Evolutionary conservation across 2,113 vertebrate genomes (phyloP).

Genomic region (Tinamus guttatus): DNA sequence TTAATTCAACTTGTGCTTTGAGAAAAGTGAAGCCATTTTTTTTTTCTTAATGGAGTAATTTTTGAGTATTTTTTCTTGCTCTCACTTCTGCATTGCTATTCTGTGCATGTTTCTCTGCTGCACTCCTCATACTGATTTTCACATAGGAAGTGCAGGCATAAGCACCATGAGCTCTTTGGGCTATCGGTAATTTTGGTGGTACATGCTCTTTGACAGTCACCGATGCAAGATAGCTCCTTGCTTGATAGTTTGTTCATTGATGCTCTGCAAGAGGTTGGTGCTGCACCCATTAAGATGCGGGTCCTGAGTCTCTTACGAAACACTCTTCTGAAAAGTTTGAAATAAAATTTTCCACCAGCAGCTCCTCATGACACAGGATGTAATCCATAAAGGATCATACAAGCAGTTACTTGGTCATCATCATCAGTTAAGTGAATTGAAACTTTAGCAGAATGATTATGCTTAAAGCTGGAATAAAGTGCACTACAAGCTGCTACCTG

Average conservation of each 20-base stretch:
- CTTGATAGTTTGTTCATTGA: background rate
- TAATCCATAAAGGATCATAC: background rate
- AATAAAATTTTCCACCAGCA: background rate
- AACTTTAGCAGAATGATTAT: background rate
- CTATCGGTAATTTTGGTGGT: background rate
- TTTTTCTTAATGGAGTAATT: background rate
- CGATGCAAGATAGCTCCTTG: accelerated
- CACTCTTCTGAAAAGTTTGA: background rate
- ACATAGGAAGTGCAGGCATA: background rate
- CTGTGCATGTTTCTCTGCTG: background rate
- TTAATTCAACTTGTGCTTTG: background rate
- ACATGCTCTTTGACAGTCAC: background rate
- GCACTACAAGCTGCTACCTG: background rate
- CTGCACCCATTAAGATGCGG: accelerated
- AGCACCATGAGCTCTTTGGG: background rate
- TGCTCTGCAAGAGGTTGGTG: background rate
- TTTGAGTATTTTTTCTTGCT: background rate
- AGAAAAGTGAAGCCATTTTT: background rate
- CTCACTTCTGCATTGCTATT: constrained; percentile 24
- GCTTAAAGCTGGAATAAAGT: background rate
- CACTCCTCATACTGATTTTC: background rate
- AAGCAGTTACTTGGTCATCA: background rate
- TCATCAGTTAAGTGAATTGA: background rate
- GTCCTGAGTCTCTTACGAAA: background rate
- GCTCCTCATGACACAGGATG: background rate